phyloP scores from a whole-genome alignment of 2,113 vertebrate genomes.

The Ptychochromis oligacanthus region DNA sequence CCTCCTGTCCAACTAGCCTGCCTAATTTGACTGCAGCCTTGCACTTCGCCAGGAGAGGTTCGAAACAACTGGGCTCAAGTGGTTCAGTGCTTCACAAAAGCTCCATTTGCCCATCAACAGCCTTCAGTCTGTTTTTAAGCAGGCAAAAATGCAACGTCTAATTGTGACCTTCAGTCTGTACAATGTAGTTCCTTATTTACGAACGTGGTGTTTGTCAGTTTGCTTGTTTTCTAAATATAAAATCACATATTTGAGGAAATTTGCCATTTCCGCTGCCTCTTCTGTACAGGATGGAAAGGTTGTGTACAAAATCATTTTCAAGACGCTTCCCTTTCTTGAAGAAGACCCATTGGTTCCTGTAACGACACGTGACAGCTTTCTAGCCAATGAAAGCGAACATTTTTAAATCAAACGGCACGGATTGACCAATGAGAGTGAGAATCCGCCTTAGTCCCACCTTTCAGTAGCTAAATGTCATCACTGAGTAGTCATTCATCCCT shows the following conservation, averaged over 20 bases:
- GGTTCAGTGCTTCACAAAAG: too few relatives aligned
- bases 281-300: not conserved
- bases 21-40: too few relatives aligned
- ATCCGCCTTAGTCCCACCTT: not conserved
- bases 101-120: too few relatives aligned
- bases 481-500: not conserved
- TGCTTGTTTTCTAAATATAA: not conserved
- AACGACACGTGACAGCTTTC: not conserved
- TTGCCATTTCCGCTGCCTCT: not conserved
- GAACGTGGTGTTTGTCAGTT: not conserved
- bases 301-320: not conserved
- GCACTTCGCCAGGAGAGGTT: too few relatives aligned
- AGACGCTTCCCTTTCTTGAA: not conserved
- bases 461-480: not conserved
- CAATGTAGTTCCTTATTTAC: not conserved
- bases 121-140: not conserved
- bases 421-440: conserved; percentile 43
- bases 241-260: not conserved
- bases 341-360: not conserved
- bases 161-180: not conserved
- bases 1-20: too few relatives aligned
- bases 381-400: conserved; percentile 30
- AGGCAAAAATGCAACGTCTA: too few relatives aligned
- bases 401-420: rapidly evolving
- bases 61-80: too few relatives aligned